phyloP scores from a whole-genome alignment of 1,140 invertebrate genomes.

The Proales similis region DNA sequence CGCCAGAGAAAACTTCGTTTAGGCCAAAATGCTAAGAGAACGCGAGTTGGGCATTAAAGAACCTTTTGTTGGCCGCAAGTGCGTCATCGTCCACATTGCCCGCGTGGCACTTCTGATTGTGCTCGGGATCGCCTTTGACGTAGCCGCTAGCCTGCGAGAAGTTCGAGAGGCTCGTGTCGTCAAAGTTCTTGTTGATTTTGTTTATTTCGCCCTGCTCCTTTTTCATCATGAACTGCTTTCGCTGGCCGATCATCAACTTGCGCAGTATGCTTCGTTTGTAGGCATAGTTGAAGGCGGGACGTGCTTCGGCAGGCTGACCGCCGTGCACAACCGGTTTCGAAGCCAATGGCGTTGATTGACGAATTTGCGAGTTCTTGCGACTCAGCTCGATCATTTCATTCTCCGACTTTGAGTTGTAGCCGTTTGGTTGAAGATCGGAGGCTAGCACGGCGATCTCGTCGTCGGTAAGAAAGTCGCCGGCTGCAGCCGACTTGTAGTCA shows the following conservation, averaged over 20 bases:
- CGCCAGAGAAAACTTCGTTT: too few relatives aligned
- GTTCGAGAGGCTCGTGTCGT: constrained; percentile 29
- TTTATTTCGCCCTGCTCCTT: constrained; percentile 33
- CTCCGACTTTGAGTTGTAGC: background rate
- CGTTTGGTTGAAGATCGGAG: constrained; percentile 15
- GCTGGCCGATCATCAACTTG: constrained; percentile 32
- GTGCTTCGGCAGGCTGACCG: background rate
- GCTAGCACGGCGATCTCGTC: constrained; percentile 29
- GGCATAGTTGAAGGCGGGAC: constrained; percentile 8
- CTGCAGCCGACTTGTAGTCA: constrained; percentile 26
- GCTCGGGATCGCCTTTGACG: background rate
- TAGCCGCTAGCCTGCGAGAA: constrained; percentile 28
- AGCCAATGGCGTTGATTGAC: constrained; percentile 26
- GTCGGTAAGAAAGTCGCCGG: constrained; percentile 27
- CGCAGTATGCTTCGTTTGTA: constrained; percentile 21
- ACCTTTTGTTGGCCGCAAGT: background rate
- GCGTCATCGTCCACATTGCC: background rate
- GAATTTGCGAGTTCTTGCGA: background rate
- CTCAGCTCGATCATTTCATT: background rate
- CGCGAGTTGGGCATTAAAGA: too few relatives aligned
- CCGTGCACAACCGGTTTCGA: constrained; percentile 10
- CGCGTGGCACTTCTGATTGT: constrained; percentile 2
- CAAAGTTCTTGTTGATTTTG: constrained; percentile 13
- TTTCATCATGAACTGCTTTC: constrained; percentile 33
- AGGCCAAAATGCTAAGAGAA: too few relatives aligned